Evolutionary conservation across 2,888 invertebrate species (phyloP), one percentile per base, ranked within the genome.

Genomic region (Chaitophorus viminalis): DNA sequence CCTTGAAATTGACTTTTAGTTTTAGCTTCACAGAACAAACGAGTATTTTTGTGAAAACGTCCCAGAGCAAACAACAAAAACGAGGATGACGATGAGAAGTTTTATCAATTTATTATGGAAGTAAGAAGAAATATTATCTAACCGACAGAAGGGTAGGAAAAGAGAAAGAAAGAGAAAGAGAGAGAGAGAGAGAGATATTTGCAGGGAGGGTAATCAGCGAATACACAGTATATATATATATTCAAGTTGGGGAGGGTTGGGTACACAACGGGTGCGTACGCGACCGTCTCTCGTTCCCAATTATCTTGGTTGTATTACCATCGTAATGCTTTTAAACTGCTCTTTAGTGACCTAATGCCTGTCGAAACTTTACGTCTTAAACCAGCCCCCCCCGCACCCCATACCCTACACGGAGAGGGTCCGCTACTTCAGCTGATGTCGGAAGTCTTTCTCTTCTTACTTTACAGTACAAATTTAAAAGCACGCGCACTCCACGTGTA

Each of bases 271-370:
- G 46, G 46, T 11, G 11, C 11, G 25, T 60, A 60, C 72, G 18
- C 72, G 33, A 29, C 72, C 18, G 72, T 72, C 33, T 46, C 68
- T 68, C 68, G 39, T 46, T 81, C 14, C 33, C 82, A 82, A 82
- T 82, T 82, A 74, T 74, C 54, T 82, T 60, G 54, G n/a, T 54
- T 36, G n/a, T 74, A 82, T 82, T 72, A 72, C 39, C 74, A 74
- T 74, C 74, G 46, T 31, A 70, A 83, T 83, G 75, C 54, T 33
- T 83, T 75, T 60, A 83, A 83, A 83, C 36, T 75, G 54, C 36
- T 75, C 36, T 75, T 33, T 65, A 39, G 39, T 82, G 82, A 72
- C 70, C 70, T 81, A 36, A 54, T 82, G 82, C 54, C 74, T 36
- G 82, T 9, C 54, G n/a, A 82, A 82, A 74, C 54, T 82, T 82